Evolutionary conservation across 2,888 invertebrate genomes (phyloP).

Genomic region (Andrena chrysosceles): DNA sequence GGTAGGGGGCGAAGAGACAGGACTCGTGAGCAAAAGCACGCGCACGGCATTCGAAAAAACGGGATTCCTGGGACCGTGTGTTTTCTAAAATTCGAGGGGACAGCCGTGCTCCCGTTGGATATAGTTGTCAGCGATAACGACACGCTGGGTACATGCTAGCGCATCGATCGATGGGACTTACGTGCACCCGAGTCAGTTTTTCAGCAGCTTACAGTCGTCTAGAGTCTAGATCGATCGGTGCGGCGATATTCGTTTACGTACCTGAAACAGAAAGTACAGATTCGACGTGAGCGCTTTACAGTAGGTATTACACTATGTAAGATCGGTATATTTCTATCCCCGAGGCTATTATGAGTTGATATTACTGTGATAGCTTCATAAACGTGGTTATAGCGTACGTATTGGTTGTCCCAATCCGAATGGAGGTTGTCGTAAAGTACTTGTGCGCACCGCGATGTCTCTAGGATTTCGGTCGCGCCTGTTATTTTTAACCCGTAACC

Average conservation of each 20-base stretch:
- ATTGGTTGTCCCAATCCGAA: not conserved
- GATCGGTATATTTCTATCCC: too few relatives aligned
- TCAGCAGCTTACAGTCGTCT: too few relatives aligned
- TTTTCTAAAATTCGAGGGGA: slow-evolving; percentile 43
- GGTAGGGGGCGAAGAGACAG: slow-evolving; percentile 20
- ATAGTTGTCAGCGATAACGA: slow-evolving; percentile 56
- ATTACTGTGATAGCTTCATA: too few relatives aligned
- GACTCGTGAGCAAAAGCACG: slow-evolving; percentile 25
- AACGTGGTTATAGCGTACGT: too few relatives aligned
- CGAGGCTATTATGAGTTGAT: too few relatives aligned
- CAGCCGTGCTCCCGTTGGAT: slow-evolving; percentile 28
- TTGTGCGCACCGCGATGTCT: not conserved
- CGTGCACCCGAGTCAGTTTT: not conserved
- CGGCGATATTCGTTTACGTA: slow-evolving; percentile 13
- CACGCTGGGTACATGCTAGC: slow-evolving; percentile 9
- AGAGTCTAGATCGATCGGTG: too few relatives aligned
- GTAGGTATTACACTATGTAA: not conserved
- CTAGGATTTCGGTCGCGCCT: slow-evolving; percentile 1
- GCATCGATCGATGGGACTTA: slow-evolving; percentile 20
- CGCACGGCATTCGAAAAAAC: slow-evolving; percentile 45
- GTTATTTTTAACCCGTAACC: not conserved
- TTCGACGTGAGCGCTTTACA: slow-evolving; percentile 5
- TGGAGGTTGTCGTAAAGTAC: not conserved
- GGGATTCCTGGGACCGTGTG: slow-evolving; percentile 39
- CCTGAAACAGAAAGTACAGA: slow-evolving; percentile 40